Percentiles rank a stretch among this genome's conserved stretches.
These are phyloP conservation scores for Catharus fuscescens DNA, from an alignment of 2,113 vertebrate genomes.

Conservation along the genomic window DNA sequence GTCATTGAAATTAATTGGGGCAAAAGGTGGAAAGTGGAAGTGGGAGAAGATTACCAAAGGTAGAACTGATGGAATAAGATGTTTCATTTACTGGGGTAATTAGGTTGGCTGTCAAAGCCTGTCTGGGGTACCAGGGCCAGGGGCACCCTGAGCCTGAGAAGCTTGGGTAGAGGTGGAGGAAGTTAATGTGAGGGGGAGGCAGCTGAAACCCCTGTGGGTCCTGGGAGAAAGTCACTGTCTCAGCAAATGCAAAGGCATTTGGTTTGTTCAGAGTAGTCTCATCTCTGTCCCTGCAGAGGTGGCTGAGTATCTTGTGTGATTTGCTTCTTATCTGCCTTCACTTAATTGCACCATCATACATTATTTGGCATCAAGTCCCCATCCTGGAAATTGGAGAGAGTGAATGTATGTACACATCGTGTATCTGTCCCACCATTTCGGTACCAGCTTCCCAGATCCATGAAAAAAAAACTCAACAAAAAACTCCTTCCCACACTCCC, in stretches of 20 bases:
- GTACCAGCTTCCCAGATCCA: neutral
- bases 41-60: neutral
- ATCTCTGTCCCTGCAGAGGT: neutral
- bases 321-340: neutral
- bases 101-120: neutral
- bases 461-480: neutral
- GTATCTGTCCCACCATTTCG: neutral
- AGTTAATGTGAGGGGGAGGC: fast-evolving
- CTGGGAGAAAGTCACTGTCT: neutral
- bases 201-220: fast-evolving
- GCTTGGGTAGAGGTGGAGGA: neutral
- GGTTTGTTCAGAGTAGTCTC: neutral
- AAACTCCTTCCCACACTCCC: neutral
- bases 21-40: neutral
- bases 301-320: neutral
- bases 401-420: neutral
- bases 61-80: neutral
- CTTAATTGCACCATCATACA: neutral
- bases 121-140: neutral
- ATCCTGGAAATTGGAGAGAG: neutral
- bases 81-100: neutral
- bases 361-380: neutral
- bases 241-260: neutral
- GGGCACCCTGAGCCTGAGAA: fast-evolving
- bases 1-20: neutral